Evolutionary conservation across 2,113 vertebrate species (phyloP).

Genomic region (Hemiscyllium ocellatum): DNA sequence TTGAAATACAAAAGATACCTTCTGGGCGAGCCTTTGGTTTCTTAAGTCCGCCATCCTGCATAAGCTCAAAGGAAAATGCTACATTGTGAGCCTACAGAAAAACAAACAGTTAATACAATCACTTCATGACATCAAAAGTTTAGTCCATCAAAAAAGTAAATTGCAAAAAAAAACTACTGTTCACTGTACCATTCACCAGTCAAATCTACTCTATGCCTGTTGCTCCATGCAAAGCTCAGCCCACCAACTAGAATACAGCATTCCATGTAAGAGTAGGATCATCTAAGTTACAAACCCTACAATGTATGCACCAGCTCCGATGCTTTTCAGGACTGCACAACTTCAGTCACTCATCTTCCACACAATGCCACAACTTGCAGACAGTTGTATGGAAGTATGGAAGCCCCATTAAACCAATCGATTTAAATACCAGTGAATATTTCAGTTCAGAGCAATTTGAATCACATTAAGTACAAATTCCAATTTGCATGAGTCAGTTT

Average conservation of each 20-base stretch:
- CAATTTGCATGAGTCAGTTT: neutral
- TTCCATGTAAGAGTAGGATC: neutral
- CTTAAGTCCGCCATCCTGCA: slow-evolving; percentile 89
- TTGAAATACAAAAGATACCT: slow-evolving; percentile 59
- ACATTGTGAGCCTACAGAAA: slow-evolving; percentile 85
- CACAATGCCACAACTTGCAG: neutral
- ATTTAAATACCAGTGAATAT: neutral
- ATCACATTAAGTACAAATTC: neutral
- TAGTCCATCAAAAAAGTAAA: neutral
- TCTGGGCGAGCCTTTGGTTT: slow-evolving; percentile 93
- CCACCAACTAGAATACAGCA: neutral
- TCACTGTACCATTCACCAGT: neutral
- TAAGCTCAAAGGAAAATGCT: slow-evolving; percentile 87
- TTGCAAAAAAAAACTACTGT: neutral
- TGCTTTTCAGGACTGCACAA: neutral
- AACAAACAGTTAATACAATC: neutral
- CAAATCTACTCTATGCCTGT: neutral
- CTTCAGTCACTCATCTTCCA: neutral
- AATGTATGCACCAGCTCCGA: neutral
- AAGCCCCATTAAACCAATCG: neutral
- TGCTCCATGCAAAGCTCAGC: too few relatives aligned
- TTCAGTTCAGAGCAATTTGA: neutral
- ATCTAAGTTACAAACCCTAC: neutral
- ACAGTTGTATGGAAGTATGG: neutral
- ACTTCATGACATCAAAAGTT: neutral